phyloP scores from a whole-genome alignment of 2,888 invertebrate species.

The Trachelus tabidus region DNA sequence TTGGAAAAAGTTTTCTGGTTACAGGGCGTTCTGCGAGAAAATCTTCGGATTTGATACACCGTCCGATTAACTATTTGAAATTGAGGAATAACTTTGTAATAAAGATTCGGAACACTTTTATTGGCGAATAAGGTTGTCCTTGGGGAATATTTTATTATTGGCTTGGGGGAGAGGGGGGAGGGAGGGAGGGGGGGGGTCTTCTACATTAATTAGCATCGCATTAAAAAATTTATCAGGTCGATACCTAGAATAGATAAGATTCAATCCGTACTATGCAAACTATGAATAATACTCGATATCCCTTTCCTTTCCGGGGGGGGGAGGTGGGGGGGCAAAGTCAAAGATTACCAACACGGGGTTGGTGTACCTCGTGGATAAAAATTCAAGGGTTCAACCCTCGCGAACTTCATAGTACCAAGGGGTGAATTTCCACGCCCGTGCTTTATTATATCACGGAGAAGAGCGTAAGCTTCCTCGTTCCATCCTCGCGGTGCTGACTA shows the following conservation, averaged over 20 bases:
- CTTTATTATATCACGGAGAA: constrained; percentile 1
- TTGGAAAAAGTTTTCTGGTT: neutral
- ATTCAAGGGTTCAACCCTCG: neutral
- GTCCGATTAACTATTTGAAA: neutral
- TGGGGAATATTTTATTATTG: no score
- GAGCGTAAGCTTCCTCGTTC: neutral
- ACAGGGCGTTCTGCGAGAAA: neutral
- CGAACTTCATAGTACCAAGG: neutral
- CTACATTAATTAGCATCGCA: neutral
- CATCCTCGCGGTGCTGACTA: neutral
- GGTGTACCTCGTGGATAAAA: neutral
- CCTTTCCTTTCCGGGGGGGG: neutral
- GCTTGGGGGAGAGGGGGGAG: no score
- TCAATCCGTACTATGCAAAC: neutral
- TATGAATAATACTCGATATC: neutral
- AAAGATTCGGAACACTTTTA: neutral
- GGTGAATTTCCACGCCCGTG: neutral
- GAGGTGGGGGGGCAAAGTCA: neutral
- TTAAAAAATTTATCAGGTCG: neutral
- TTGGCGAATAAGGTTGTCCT: neutral
- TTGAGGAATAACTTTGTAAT: neutral
- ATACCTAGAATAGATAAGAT: neutral
- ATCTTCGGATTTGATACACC: neutral
- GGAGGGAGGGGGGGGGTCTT: neutral
- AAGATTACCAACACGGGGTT: neutral